Evolutionary conservation across 2,888 invertebrate species (phyloP).

Genomic region (Noctua janthe): DNA sequence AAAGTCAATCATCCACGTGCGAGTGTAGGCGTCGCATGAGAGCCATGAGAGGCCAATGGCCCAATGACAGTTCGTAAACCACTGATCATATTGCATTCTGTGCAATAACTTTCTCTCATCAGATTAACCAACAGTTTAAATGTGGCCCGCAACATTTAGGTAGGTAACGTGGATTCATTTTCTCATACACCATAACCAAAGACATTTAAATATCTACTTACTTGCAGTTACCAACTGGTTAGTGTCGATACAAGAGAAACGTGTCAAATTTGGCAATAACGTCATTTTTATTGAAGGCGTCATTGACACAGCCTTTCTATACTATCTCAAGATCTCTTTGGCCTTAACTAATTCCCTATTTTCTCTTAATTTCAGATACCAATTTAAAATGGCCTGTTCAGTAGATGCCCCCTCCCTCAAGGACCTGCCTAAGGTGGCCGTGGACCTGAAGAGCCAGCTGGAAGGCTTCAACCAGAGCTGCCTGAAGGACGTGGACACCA

Average conservation of each 20-base stretch:
- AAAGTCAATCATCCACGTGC: background rate
- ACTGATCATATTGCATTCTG: constrained; percentile 18
- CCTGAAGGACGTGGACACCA: constrained; percentile 96
- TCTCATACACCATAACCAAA: constrained; percentile 1
- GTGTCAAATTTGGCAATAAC: background rate
- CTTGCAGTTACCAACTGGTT: background rate
- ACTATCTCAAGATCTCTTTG: background rate
- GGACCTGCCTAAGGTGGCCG: constrained; percentile 97
- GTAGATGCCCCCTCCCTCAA: constrained; percentile 94
- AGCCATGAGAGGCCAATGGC: background rate
- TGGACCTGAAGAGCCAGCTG: constrained; percentile 96
- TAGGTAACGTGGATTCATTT: background rate
- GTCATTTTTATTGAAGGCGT: background rate
- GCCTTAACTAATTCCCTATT: constrained; percentile 12
- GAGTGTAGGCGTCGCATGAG: background rate
- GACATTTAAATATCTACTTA: background rate
- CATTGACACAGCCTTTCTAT: no score
- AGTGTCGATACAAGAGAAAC: background rate
- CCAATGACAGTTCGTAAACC: background rate
- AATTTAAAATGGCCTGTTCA: constrained; percentile 90
- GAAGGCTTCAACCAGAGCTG: constrained; percentile 97
- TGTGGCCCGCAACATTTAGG: background rate
- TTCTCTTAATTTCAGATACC: constrained; percentile 68
- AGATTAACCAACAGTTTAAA: background rate
- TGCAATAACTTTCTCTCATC: constrained; percentile 12